These are phyloP conservation scores for Empis stercorea DNA, from an alignment of 2,888 invertebrate genomes.

Conservation along the genomic window DNA sequence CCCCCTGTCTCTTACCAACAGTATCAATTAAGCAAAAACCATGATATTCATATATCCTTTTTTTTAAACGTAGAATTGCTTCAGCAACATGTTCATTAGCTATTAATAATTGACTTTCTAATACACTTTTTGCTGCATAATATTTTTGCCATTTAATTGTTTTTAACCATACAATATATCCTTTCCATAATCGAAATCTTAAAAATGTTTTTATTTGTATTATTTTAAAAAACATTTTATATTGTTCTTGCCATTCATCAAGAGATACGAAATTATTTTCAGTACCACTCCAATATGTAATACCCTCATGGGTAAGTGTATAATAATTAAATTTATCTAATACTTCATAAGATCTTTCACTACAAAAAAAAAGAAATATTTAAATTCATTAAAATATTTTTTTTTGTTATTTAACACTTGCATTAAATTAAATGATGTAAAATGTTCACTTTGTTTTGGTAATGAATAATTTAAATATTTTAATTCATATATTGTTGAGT, in stretches of 20 bases:
- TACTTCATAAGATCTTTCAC: conserved; percentile 59
- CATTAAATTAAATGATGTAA: conserved; percentile 63
- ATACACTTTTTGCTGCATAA: conserved; percentile 41
- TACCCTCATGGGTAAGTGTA: conserved; percentile 71
- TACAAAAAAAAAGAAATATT: conserved; percentile 27
- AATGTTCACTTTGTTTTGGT: conserved; percentile 56
- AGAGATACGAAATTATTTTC: conserved; percentile 70
- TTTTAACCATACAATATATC: conserved; percentile 68
- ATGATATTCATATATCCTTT: too few relatives aligned
- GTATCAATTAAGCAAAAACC: too few relatives aligned
- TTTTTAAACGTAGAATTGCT: conserved; percentile 50
- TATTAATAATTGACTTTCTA: conserved; percentile 59
- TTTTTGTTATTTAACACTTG: conserved; percentile 31
- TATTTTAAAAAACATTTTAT: conserved; percentile 64
- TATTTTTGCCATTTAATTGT: conserved; percentile 58
- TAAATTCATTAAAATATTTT: background rate
- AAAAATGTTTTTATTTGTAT: conserved; percentile 58
- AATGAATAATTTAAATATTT: conserved; percentile 66
- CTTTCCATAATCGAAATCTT: conserved; percentile 61
- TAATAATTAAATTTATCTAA: conserved; percentile 59
- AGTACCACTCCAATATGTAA: conserved; percentile 56
- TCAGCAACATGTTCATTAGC: conserved; percentile 57
- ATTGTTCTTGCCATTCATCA: conserved; percentile 70
- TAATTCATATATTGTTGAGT: conserved; percentile 34
- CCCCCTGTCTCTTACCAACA: too few relatives aligned